Conservation (phyloP, 2,113 vertebrate species). For the Romanogobio albipinnatus region DNA sequence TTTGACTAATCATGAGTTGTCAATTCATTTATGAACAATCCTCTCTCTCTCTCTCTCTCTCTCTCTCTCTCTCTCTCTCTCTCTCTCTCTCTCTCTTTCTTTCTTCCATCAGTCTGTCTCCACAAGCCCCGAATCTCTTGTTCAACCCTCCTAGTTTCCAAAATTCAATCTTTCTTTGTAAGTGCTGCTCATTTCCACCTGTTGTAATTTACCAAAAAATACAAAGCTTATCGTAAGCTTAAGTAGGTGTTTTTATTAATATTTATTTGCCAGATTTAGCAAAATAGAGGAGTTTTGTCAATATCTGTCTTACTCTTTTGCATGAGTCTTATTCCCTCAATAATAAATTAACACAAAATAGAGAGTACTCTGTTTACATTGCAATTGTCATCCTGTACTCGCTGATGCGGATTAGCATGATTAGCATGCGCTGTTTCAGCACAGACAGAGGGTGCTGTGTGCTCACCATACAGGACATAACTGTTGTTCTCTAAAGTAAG, state of each 20-base stretch:
- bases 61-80: neutral
- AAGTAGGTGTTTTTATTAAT: neutral
- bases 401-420: conserved; percentile 8
- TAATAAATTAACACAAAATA: conserved; percentile 20
- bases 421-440: neutral
- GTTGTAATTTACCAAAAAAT: neutral
- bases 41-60: neutral
- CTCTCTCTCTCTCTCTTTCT: neutral
- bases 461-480: neutral
- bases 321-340: neutral
- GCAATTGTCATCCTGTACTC: neutral
- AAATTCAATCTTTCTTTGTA: neutral
- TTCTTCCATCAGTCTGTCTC: neutral
- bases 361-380: conserved; percentile 1
- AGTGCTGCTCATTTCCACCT: neutral
- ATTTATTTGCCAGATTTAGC: neutral
- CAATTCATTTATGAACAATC: neutral
- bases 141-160: neutral
- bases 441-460: conserved; percentile 13
- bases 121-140: neutral
- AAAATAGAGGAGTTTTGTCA: neutral
- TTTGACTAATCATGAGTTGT: neutral
- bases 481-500: neutral
- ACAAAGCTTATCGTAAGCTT: neutral
- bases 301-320: neutral